Base-by-base conservation (phyloP, 2,888 invertebrate species). In the Harpalus rufipes region DNA sequence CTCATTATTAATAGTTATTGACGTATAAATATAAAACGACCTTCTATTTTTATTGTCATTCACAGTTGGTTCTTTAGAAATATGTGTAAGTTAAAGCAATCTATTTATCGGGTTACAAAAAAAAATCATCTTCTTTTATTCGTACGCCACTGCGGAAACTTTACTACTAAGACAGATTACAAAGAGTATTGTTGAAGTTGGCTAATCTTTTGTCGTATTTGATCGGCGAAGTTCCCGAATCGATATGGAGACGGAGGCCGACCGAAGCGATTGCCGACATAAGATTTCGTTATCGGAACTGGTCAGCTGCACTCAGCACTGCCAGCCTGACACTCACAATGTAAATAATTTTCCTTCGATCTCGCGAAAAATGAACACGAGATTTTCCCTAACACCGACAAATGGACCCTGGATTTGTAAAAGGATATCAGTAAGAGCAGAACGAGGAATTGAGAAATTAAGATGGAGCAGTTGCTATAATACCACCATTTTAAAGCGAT, bases 161-260 rank as follows among this genome's bases (percentile, higher is more conserved):
- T 68, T 68, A 21, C 12, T 68, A 39, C 68, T 68, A 68, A 68
- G 68, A 68, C 68, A 74, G 72, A 74, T 74, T 74, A 74, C 72
- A 74, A 74, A 25, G 44, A 74, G 72, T 74, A 41, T 74, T 74
- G 41, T 74, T 74, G 72, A 74, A 74, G 41, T 74, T 41, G 18
- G 72, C 72, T 74, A 74, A 74, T 74, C 72, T 74, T 74, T 74
- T 74, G 44, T 74, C 72, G 72, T 74, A 44, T 74, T 74, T 72
- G 39, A 72, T 72, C 68, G 68, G 41, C 41, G 72, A 74, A 74
- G 16, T 74, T 74, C 72, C 44, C 12, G 44, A 74, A 74, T 74
- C 72, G 72, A 74, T 74, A 74, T 39, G 32, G 5, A 32, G 32
- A 32, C 41, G 68, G 25, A 8, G n/a, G 59, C 59, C 63, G 25